Evolutionary conservation across 1,140 invertebrate genomes (phyloP), one percentile per base, ranked within the genome.

Genomic region (Eueides isabella): DNA sequence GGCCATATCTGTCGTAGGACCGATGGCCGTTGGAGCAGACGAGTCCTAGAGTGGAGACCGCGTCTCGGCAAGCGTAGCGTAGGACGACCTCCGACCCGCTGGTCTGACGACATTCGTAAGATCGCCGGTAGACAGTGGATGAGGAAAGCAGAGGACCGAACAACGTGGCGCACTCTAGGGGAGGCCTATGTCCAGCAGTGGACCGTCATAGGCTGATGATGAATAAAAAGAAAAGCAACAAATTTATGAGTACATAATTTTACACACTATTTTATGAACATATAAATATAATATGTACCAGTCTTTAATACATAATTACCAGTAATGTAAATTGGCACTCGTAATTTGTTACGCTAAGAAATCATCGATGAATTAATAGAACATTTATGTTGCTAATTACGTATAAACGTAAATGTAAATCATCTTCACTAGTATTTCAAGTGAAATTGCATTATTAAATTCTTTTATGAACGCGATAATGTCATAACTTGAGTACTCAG

Each of bases 281-380:
- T n/a, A 30, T 30, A 61, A 61, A 61, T 28, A 55, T 55, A 23
- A 26, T 55, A 55, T 55, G 48, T 5, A 55, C 48, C 19, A 23
- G 48, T 26, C 48, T 26, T 55, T 55, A 55, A 55, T 11, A 55
- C 48, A 55, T 14, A 26, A 23, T 26, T 55, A 26, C 48, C 23
- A 55, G 48, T 55, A 55, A 55, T 55, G 48, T 26, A 55, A 55
- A 55, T 55, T 23, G 61, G 48, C 5, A n/a, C 23, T 55, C 16
- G 9, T 35, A 12, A 33, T 61, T 67, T 41, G 65, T 29, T 67
- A 30, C 35, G 67, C 66, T 48, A 68, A 67, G 72, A 74, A 74
- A 68, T 74, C 29, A 35, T 41, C 66, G 38, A 61, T 68, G 72
- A 68, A 74, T 68, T 64, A 67, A 63, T 68, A 26, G 19, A 55